These are phyloP conservation scores for Kryptolebias ocellatus DNA, from an alignment of 2,797 vertebrate genomes.

Conservation along the genomic window DNA sequence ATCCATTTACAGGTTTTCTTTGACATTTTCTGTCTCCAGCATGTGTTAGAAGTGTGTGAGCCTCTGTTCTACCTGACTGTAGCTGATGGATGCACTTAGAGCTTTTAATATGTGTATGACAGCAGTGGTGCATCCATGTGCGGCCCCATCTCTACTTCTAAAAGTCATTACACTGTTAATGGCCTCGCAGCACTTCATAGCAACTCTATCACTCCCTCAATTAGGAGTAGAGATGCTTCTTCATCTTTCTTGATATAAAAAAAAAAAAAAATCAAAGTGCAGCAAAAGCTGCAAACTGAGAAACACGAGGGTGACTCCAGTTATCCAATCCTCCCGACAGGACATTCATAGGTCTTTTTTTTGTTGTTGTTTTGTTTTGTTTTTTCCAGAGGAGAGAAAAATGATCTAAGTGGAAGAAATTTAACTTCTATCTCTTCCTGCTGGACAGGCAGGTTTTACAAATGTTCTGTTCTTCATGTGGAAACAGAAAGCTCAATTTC, in stretches of 20 bases:
- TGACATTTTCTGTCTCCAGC: slow-evolving; percentile 10
- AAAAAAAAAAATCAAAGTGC: slow-evolving; percentile 9
- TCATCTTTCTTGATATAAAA: slow-evolving; percentile 27
- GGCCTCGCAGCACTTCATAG: slow-evolving; percentile 36
- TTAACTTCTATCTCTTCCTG: slow-evolving; percentile 2
- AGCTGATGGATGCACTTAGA: slow-evolving; percentile 8
- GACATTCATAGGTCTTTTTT: background rate
- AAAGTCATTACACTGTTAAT: slow-evolving; percentile 54
- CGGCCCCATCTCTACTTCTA: slow-evolving; percentile 34
- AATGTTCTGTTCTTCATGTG: background rate
- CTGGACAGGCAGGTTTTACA: slow-evolving; percentile 1
- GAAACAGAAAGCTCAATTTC: slow-evolving; percentile 4
- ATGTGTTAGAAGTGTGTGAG: background rate
- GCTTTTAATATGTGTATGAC: background rate
- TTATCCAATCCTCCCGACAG: slow-evolving; percentile 5
- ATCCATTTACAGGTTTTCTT: background rate
- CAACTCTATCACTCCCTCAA: slow-evolving; percentile 45
- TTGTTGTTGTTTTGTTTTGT: background rate
- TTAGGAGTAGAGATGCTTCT: slow-evolving; percentile 25
- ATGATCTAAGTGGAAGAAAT: background rate
- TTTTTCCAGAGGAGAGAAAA: slow-evolving; percentile 4
- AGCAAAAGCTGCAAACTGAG: slow-evolving; percentile 17
- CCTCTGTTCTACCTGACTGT: background rate
- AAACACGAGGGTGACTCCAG: slow-evolving; percentile 5
- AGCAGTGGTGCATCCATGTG: background rate